These are phyloP conservation scores for Armadillidium nasatum DNA, from an alignment of 1,140 invertebrate species.

Conservation along the genomic window DNA sequence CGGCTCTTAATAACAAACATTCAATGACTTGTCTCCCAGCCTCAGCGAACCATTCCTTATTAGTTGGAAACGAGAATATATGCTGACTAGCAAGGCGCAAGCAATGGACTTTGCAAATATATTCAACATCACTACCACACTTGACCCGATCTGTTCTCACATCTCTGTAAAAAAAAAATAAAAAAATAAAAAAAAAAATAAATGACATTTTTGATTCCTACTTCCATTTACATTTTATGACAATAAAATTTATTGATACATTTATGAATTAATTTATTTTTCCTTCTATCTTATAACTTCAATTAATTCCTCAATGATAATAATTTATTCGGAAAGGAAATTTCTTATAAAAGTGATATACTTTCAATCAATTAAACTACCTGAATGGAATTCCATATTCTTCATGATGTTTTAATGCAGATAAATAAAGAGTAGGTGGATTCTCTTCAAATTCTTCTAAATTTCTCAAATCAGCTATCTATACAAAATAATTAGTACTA, in stretches of 20 bases:
- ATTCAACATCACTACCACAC: slow-evolving; percentile 86
- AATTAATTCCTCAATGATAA: neutral
- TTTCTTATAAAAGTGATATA: neutral
- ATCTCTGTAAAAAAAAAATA: slow-evolving; percentile 53
- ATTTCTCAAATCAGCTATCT: slow-evolving; percentile 84
- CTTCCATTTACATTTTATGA: neutral
- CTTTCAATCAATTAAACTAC: slow-evolving; percentile 47
- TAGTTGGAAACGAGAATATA: slow-evolving; percentile 66
- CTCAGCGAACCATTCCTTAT: slow-evolving; percentile 77
- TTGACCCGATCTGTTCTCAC: slow-evolving; percentile 78
- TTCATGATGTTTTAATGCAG: slow-evolving; percentile 68
- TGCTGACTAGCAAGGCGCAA: slow-evolving; percentile 76
- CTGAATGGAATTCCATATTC: slow-evolving; percentile 73
- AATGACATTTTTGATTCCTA: neutral
- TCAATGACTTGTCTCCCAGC: slow-evolving; percentile 80
- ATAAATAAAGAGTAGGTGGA: slow-evolving; percentile 71
- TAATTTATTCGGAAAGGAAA: no score
- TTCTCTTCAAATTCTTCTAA: slow-evolving; percentile 82
- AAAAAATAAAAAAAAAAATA: no score
- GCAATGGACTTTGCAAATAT: slow-evolving; percentile 89
- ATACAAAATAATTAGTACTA: neutral
- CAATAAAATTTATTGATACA: neutral
- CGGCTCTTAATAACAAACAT: slow-evolving; percentile 79
- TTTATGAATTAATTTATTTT: neutral
- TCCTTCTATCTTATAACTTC: no score